Conservation (phyloP, 2,888 invertebrate species). For the Adelphocoris suturalis region DNA sequence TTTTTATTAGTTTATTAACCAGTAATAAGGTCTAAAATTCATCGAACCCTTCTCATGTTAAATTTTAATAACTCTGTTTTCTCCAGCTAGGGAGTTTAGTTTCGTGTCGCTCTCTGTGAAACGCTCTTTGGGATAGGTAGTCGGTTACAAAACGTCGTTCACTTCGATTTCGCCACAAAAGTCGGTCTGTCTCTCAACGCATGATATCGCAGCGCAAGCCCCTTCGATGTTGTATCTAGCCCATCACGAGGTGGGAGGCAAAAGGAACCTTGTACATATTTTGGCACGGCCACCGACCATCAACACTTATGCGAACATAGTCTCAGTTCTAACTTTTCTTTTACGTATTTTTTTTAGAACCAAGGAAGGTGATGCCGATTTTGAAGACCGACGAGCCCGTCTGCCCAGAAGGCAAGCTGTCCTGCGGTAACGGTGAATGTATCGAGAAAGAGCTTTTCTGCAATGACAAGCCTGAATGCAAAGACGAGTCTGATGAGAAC, state of each 20-base stretch:
- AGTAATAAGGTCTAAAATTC: too few species aligned
- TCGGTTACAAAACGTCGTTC: background rate
- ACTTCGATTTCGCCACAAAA: background rate
- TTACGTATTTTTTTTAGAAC: conserved; percentile 82
- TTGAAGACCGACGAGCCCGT: conserved; percentile 95
- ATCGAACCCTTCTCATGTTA: too few species aligned
- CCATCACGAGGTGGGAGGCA: conserved; percentile 46
- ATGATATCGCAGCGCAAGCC: conserved; percentile 20
- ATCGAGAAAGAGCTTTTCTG: conserved; percentile 95
- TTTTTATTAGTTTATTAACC: too few species aligned
- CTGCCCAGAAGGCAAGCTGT: conserved; percentile 93
- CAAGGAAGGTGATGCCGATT: conserved; percentile 92
- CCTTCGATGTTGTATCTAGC: conserved; percentile 35
- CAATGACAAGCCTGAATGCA: conserved; percentile 94
- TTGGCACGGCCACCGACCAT: background rate
- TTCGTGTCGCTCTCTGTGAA: background rate
- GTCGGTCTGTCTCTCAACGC: conserved; percentile 23
- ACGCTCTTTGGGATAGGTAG: background rate
- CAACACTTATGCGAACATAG: background rate
- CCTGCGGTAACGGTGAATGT: conserved; percentile 95
- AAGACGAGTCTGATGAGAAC: conserved; percentile 96
- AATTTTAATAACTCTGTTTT: too few species aligned
- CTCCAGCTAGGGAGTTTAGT: background rate
- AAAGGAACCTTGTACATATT: conserved; percentile 42
- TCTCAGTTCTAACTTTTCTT: background rate